Evolutionary conservation across 2,888 invertebrate species (phyloP).

Genomic region (Rhagophthalmus giganteus): DNA sequence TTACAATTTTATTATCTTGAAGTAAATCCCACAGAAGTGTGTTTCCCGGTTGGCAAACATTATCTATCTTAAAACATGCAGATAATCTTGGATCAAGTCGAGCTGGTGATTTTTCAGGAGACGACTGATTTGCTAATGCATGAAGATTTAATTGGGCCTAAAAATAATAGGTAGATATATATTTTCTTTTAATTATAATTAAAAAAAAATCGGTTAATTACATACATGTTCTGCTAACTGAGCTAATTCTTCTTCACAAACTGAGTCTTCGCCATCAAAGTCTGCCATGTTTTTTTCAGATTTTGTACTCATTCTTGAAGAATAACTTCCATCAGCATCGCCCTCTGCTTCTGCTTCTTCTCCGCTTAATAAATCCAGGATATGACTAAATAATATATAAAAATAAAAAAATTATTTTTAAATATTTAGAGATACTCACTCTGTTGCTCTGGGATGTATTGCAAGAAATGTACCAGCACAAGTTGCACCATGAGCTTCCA

Average conservation of each 20-base stretch:
- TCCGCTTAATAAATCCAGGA: conserved; percentile 68
- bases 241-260: conserved; percentile 80
- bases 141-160: conserved; percentile 52
- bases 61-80: conserved; percentile 55
- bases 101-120: conserved; percentile 51
- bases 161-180: conserved; percentile 2
- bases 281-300: conserved; percentile 94
- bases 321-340: conserved; percentile 77
- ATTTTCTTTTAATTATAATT: no score
- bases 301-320: conserved; percentile 90
- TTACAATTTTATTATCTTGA: conserved; percentile 87
- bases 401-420: conserved; percentile 2
- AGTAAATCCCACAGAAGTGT: conserved; percentile 93
- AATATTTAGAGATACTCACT: conserved; percentile 39
- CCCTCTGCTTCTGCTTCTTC: conserved; percentile 67
- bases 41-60: conserved; percentile 88
- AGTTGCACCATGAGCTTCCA: conserved; percentile 44
- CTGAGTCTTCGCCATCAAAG: conserved; percentile 89
- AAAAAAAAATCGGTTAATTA: no score
- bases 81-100: conserved; percentile 52
- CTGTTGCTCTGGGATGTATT: conserved; percentile 45
- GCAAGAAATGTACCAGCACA: conserved; percentile 50
- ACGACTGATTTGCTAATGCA: conserved; percentile 49
- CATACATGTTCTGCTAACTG: conserved; percentile 71
- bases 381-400: conserved; percentile 54